phyloP scores from a whole-genome alignment of 2,888 invertebrate species.

The Pasiphila rectangulata region DNA sequence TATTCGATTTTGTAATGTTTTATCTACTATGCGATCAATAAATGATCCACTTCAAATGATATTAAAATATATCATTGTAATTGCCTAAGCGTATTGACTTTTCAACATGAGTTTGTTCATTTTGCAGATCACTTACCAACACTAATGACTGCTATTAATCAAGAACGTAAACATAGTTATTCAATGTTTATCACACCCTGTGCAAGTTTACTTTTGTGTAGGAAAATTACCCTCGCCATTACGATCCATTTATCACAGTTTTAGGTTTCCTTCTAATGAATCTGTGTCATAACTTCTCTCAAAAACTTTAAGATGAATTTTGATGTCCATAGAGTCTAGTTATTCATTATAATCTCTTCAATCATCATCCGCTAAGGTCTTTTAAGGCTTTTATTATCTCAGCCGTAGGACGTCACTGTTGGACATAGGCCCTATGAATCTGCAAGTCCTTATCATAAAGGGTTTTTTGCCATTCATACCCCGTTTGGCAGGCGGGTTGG shows the following conservation, averaged over 20 bases:
- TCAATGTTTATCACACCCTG: slow-evolving; percentile 42
- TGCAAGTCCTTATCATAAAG: too few relatives aligned
- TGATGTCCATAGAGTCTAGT: background rate
- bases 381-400: too few relatives aligned
- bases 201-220: slow-evolving; percentile 34
- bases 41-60: too few relatives aligned
- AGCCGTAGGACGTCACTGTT: too few relatives aligned
- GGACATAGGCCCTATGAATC: too few relatives aligned
- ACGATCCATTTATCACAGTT: background rate
- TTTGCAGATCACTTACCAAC: slow-evolving; percentile 32
- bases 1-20: too few relatives aligned
- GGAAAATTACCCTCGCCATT: slow-evolving; percentile 32
- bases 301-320: too few relatives aligned
- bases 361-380: too few relatives aligned
- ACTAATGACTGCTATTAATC: slow-evolving; percentile 47
- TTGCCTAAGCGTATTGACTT: slow-evolving; percentile 30
- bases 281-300: background rate
- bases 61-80: slow-evolving; percentile 15
- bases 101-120: slow-evolving; percentile 30
- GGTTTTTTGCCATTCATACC: too few relatives aligned
- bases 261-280: background rate
- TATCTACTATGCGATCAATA: too few relatives aligned
- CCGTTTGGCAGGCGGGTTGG: too few relatives aligned
- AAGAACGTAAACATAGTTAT: slow-evolving; percentile 47
- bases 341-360: too few relatives aligned